Evolutionary conservation across 2,113 vertebrate species (phyloP).

Genomic region (Chunga burmeisteri): DNA sequence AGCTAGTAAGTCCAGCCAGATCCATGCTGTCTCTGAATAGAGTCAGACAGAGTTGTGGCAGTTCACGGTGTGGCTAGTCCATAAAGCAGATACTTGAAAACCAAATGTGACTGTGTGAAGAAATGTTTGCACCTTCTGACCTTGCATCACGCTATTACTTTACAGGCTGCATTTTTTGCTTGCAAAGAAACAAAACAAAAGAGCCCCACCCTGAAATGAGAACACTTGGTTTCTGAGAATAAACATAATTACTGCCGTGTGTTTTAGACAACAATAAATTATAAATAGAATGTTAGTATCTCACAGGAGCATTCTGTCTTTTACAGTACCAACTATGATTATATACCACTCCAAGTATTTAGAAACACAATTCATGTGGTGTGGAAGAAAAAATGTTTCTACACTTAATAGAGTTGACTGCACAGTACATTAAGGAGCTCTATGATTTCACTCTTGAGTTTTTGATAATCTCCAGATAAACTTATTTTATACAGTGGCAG

Average conservation of each 20-base stretch:
- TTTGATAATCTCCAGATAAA: constrained; percentile 28
- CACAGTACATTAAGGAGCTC: not conserved
- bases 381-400: not conserved
- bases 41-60: not conserved
- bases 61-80: not conserved
- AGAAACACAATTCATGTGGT: not conserved
- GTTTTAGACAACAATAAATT: constrained; percentile 10
- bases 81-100: not conserved
- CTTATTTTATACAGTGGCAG: not conserved
- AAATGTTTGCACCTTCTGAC: not conserved
- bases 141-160: not conserved
- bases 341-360: not conserved
- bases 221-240: constrained; percentile 6
- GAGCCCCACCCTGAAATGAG: not conserved
- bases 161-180: not conserved
- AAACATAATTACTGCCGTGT: not conserved
- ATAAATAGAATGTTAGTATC: constrained; percentile 11
- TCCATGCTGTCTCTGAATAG: not conserved
- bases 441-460: not conserved
- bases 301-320: not conserved
- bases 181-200: not conserved
- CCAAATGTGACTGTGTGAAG: not conserved
- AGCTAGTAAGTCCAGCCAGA: not conserved
- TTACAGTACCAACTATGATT: not conserved
- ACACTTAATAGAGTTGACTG: not conserved